Evolutionary conservation across 2,888 invertebrate species (phyloP).

Genomic region (Kryphioiulus occultus): DNA sequence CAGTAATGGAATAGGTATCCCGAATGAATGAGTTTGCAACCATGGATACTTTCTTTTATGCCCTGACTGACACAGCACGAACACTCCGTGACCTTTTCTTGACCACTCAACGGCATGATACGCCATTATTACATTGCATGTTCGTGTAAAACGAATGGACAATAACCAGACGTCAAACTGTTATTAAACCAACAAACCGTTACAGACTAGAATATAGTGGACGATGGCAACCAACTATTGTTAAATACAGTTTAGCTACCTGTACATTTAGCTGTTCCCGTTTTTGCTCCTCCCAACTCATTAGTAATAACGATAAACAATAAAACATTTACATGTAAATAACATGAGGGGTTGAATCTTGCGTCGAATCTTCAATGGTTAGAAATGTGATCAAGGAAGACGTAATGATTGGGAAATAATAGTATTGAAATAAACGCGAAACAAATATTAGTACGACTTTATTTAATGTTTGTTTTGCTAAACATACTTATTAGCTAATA

Average conservation of each 20-base stretch:
- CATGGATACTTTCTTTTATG: constrained; percentile 3
- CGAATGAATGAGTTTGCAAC: constrained; percentile 9
- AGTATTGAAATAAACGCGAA: too few relatives aligned
- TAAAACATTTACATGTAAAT: too few relatives aligned
- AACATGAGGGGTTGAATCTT: too few relatives aligned
- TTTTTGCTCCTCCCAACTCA: too few relatives aligned
- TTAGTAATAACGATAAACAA: too few relatives aligned
- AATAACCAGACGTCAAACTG: not conserved
- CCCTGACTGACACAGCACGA: not conserved
- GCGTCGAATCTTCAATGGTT: too few relatives aligned
- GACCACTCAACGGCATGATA: constrained; percentile 11
- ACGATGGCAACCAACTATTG: not conserved
- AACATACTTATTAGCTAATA: too few relatives aligned
- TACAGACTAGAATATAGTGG: not conserved
- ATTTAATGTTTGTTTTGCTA: too few relatives aligned
- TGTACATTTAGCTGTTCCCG: too few relatives aligned
- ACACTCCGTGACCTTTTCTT: not conserved
- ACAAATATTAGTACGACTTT: too few relatives aligned
- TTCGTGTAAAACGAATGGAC: constrained; percentile 9
- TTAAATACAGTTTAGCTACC: not conserved
- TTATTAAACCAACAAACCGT: not conserved
- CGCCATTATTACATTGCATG: not conserved
- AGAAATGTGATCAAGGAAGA: too few relatives aligned
- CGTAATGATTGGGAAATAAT: too few relatives aligned
- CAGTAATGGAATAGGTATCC: constrained; percentile 18